Conservation (phyloP, 2,113 vertebrate species). For the Mustela lutreola region DNA sequence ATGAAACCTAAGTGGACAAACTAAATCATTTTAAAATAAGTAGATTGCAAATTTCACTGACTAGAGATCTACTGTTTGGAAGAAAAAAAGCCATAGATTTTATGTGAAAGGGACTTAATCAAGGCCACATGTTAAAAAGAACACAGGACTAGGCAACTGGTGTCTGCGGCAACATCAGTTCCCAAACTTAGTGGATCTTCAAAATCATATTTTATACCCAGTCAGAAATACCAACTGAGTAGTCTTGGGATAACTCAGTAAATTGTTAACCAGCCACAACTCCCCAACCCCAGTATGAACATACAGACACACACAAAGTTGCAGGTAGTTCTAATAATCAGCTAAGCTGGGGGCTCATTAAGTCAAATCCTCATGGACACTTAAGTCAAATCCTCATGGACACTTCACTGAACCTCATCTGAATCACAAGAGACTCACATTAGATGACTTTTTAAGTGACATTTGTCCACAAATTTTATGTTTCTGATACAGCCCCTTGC, state of each 20-base stretch:
- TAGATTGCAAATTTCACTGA: not conserved
- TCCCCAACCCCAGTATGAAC: rapidly evolving
- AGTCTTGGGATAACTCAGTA: not conserved
- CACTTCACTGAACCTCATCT: not conserved
- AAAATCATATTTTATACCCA: not conserved
- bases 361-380: not conserved
- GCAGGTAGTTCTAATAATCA: not conserved
- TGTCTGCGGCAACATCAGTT: not conserved
- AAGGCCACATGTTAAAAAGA: not conserved
- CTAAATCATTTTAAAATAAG: slow-evolving; percentile 5
- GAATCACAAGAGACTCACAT: not conserved
- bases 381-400: not conserved
- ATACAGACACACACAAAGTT: not conserved
- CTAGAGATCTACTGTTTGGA: not conserved
- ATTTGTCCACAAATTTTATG: not conserved
- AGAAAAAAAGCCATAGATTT: not conserved
- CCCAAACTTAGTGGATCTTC: not conserved
- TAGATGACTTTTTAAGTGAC: not conserved
- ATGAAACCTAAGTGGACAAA: not conserved
- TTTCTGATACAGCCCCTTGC: not conserved
- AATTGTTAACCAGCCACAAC: not conserved
- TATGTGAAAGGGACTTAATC: not conserved
- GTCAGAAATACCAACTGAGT: not conserved
- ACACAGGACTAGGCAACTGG: not conserved
- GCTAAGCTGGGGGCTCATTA: not conserved